Percentiles rank a stretch among this genome's conserved stretches.
Evolutionary conservation across 2,113 vertebrate species (phyloP).

Genomic region (Odocoileus hemionus): DNA sequence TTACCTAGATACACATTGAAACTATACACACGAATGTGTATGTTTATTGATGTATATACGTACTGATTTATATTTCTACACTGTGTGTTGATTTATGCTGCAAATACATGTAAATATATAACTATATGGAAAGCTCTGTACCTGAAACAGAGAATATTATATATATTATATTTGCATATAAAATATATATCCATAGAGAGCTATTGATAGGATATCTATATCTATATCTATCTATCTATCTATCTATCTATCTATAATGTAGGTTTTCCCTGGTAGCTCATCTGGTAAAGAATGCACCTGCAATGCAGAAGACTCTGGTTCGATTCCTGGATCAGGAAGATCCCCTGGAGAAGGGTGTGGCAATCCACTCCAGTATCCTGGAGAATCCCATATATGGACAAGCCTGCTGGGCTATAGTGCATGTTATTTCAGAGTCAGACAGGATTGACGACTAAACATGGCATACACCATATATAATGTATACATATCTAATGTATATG

Average conservation of each 20-base stretch:
- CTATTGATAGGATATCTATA: background rate
- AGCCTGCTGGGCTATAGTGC: background rate
- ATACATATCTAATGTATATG: no score
- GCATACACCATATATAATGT: no score
- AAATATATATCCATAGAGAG: background rate
- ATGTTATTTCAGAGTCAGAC: background rate
- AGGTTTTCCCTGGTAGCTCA: background rate
- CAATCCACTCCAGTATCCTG: background rate
- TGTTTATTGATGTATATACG: background rate
- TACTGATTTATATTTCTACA: background rate
- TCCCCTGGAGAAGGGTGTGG: background rate
- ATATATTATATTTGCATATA: background rate
- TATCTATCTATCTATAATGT: no score
- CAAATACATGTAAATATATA: background rate
- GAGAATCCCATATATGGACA: background rate
- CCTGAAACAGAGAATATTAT: background rate
- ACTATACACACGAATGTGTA: accelerated
- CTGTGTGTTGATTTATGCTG: background rate
- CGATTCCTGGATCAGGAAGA: background rate
- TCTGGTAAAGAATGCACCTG: background rate
- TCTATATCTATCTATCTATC: background rate
- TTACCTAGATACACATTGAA: no score
- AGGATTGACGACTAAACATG: no score
- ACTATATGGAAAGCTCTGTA: background rate
- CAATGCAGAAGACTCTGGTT: background rate